These are phyloP conservation scores for Parasteatoda tepidariorum DNA, from an alignment of 1,140 invertebrate species.

Conservation along the genomic window DNA sequence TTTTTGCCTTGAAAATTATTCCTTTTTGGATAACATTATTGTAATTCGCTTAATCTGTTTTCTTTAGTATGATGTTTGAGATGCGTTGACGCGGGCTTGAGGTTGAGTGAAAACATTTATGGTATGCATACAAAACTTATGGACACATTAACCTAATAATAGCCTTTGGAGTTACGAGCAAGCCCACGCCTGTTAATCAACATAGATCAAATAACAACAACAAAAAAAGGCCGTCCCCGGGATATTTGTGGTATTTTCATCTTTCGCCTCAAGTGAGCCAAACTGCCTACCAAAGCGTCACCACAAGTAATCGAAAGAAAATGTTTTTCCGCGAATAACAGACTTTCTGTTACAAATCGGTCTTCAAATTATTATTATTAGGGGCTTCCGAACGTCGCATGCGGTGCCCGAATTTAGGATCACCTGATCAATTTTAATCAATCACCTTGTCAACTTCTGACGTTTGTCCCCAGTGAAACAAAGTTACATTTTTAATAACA, in stretches of 20 bases:
- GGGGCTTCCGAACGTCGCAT: constrained; percentile 49
- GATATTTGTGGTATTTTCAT: constrained; percentile 15
- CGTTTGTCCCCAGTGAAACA: constrained; percentile 54
- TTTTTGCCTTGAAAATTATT: too few relatives aligned
- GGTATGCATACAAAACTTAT: background rate
- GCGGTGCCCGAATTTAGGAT: constrained; percentile 51
- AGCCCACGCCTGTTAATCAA: background rate
- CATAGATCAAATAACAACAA: background rate
- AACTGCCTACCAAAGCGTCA: background rate
- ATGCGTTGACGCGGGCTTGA: too few relatives aligned
- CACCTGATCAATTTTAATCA: constrained; percentile 61
- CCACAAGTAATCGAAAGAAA: constrained; percentile 9
- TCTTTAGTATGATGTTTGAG: too few relatives aligned
- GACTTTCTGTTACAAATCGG: constrained; percentile 45
- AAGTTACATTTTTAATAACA: constrained; percentile 61
- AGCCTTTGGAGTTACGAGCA: background rate
- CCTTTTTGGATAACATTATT: too few relatives aligned
- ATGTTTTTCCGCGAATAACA: constrained; percentile 20
- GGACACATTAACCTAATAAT: background rate
- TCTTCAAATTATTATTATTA: constrained; percentile 57
- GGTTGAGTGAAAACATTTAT: background rate
- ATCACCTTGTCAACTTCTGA: constrained; percentile 59
- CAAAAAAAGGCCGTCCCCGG: background rate
- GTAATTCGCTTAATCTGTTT: too few relatives aligned
- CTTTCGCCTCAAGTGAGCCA: background rate